phyloP scores from a whole-genome alignment of 2,888 invertebrate species.

The Aproaerema taeniolella region DNA sequence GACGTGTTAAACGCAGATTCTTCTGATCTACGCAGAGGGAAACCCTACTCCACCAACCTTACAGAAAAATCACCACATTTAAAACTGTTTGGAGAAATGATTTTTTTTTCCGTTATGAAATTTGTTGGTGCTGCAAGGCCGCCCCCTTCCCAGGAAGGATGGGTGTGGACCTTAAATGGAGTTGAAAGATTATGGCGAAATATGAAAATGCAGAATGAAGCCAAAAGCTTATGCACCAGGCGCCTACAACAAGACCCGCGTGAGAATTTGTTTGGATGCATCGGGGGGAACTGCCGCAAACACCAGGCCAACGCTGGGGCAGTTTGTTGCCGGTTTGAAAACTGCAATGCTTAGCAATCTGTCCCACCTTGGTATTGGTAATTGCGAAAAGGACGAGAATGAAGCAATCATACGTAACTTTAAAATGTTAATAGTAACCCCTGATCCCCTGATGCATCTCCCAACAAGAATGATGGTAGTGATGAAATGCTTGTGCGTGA shows the following conservation, averaged over 20 bases:
- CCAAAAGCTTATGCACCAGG: slow-evolving; percentile 14
- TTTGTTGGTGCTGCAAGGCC: slow-evolving; percentile 7
- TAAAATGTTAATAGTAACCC: too few species aligned
- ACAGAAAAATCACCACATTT: slow-evolving; percentile 5
- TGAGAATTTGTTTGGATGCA: slow-evolving; percentile 20
- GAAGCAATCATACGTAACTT: too few species aligned
- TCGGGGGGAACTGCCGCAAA: slow-evolving; percentile 19
- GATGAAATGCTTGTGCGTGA: too few species aligned
- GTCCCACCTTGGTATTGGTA: slow-evolving; percentile 7
- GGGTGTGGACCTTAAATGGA: slow-evolving; percentile 15
- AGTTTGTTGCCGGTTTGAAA: slow-evolving; percentile 20
- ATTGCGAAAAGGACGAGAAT: slow-evolving; percentile 18
- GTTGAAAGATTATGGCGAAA: slow-evolving; percentile 12
- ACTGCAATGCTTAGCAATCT: slow-evolving; percentile 14
- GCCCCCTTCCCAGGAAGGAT: slow-evolving; percentile 17
- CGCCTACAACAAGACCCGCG: slow-evolving; percentile 19
- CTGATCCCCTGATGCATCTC: too few species aligned
- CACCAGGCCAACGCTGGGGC: slow-evolving; percentile 17
- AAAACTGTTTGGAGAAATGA: slow-evolving; percentile 10
- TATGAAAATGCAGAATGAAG: neutral
- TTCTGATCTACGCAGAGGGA: slow-evolving; percentile 12
- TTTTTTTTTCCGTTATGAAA: slow-evolving; percentile 9
- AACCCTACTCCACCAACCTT: slow-evolving; percentile 12
- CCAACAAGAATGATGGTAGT: too few species aligned
- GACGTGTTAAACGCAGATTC: slow-evolving; percentile 16